These are phyloP conservation scores for Penaeus indicus DNA, from an alignment of 1,140 invertebrate species.

Conservation along the genomic window DNA sequence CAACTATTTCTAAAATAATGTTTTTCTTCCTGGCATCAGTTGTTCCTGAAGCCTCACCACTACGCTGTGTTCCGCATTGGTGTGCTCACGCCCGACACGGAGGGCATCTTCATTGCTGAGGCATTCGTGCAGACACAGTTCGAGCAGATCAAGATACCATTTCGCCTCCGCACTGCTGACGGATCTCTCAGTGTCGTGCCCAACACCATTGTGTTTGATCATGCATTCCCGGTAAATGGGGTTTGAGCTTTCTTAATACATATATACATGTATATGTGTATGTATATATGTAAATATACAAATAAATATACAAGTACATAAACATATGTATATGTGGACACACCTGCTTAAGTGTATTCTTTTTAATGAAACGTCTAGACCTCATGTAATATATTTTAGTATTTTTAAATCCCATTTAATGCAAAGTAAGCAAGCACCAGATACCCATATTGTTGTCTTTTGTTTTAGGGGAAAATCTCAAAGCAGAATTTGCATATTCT, in stretches of 20 bases:
- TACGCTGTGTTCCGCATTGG: conserved; percentile 82
- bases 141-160: conserved; percentile 77
- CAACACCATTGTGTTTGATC: conserved; percentile 80
- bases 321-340: not conserved
- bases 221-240: conserved; percentile 82
- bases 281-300: not conserved
- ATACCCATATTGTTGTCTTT: conserved; percentile 40
- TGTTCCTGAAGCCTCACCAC: conserved; percentile 77
- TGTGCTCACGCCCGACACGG: conserved; percentile 78
- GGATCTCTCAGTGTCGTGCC: conserved; percentile 69
- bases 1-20: not conserved
- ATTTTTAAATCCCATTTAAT: not conserved
- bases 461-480: conserved; percentile 82
- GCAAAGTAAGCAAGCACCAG: not conserved
- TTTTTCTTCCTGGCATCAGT: conserved; percentile 70
- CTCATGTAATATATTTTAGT: not conserved
- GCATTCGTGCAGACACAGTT: conserved; percentile 82
- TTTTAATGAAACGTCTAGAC: not conserved
- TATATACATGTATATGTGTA: not conserved
- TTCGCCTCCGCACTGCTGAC: conserved; percentile 73
- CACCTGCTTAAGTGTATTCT: not conserved
- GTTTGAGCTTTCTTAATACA: too few species aligned
- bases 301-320: not conserved
- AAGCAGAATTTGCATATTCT: conserved; percentile 80
- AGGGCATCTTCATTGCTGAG: conserved; percentile 80